Evolutionary conservation across 2,113 vertebrate genomes (phyloP).

Genomic region (Emydura subglobosa): DNA sequence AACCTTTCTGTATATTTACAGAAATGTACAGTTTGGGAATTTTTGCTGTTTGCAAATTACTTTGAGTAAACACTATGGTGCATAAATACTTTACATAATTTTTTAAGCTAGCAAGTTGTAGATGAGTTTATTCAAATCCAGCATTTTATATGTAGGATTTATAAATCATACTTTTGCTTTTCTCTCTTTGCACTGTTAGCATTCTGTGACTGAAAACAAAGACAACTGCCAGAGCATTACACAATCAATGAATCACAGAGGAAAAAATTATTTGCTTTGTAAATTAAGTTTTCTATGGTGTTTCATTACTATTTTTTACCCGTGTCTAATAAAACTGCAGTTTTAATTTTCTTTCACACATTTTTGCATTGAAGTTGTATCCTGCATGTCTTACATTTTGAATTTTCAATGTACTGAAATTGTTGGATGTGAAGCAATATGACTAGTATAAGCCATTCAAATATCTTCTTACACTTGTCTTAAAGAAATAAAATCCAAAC

Average conservation of each 20-base stretch:
- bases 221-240: conserved; percentile 71
- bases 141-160: conserved; percentile 75
- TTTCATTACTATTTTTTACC: conserved; percentile 32
- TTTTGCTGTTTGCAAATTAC: conserved; percentile 63
- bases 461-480: conserved; percentile 41
- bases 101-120: conserved; percentile 57
- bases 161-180: conserved; percentile 71
- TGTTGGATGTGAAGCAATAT: neutral
- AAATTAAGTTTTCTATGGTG: conserved; percentile 67
- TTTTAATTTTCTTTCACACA: neutral
- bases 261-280: conserved; percentile 74
- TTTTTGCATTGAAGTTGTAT: conserved; percentile 30
- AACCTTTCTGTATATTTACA: conserved; percentile 40
- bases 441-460: conserved; percentile 21
- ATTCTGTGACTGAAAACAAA: conserved; percentile 75
- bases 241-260: conserved; percentile 74
- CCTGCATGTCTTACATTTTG: neutral
- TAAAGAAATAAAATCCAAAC: conserved; percentile 17
- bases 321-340: conserved; percentile 42
- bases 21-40: conserved; percentile 65
- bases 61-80: conserved; percentile 53
- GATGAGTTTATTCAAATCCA: conserved; percentile 53
- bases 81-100: conserved; percentile 68
- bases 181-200: conserved; percentile 72
- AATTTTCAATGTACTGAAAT: neutral